Evolutionary conservation across 92 coral and sea anemone species (phyloP).

Genomic region (Palythoa caribaeorum): DNA sequence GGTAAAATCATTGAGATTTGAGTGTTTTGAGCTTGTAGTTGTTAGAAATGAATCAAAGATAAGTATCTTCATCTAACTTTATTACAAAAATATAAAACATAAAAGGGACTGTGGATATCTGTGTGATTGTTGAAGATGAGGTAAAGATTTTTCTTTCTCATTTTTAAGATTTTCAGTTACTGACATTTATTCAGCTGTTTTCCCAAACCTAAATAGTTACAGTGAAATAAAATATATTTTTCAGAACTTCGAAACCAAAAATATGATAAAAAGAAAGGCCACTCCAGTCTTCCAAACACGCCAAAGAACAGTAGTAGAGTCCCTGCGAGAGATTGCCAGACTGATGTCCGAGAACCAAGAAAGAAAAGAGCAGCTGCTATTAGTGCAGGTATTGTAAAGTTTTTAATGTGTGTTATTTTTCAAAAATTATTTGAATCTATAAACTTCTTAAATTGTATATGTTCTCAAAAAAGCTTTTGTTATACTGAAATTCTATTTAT

Average conservation of each 20-base stretch:
- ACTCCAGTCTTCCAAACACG: constrained; percentile 74
- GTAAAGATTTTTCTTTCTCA: neutral
- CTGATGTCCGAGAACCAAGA: constrained; percentile 80
- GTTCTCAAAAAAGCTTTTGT: too few relatives aligned
- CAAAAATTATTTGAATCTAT: neutral
- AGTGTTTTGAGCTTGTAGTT: too few relatives aligned
- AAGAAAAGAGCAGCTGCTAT: constrained; percentile 96
- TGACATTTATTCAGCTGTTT: neutral
- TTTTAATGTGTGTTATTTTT: neutral
- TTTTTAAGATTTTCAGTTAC: neutral
- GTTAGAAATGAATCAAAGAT: too few relatives aligned
- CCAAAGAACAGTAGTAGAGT: constrained; percentile 77
- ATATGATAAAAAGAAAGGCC: constrained; percentile 82
- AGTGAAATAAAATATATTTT: neutral
- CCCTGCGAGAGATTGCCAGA: constrained; percentile 70
- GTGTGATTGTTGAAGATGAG: too few relatives aligned
- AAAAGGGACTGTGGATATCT: too few relatives aligned
- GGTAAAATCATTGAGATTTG: too few relatives aligned
- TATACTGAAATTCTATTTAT: too few relatives aligned
- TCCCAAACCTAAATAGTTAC: too few relatives aligned
- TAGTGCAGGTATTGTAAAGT: constrained; percentile 80
- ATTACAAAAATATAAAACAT: too few relatives aligned
- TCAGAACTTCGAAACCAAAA: constrained; percentile 84
- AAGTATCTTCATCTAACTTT: too few relatives aligned
- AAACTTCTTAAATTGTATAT: too few relatives aligned